These are phyloP conservation scores for Chironomus tentans DNA, from an alignment of 2,888 invertebrate species.

Conservation along the genomic window DNA sequence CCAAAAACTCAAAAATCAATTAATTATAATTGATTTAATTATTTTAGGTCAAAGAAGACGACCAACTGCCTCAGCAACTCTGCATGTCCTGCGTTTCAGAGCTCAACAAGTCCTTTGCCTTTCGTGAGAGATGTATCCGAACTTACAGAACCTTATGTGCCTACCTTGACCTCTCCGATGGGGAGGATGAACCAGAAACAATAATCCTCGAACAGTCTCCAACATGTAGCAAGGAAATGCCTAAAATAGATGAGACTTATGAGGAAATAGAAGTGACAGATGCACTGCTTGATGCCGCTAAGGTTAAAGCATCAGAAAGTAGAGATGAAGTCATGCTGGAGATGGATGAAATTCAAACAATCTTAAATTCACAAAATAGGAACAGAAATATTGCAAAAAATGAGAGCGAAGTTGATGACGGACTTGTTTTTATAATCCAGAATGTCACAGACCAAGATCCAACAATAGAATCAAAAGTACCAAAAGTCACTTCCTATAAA, in stretches of 20 bases:
- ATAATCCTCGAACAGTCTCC: neutral
- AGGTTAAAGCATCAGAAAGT: neutral
- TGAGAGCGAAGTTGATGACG: neutral
- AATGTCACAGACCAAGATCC: neutral
- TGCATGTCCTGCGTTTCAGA: slow-evolving; percentile 9
- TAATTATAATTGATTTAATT: neutral
- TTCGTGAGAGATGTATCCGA: neutral
- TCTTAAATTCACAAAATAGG: neutral
- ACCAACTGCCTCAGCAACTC: slow-evolving; percentile 1
- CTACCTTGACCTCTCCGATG: neutral
- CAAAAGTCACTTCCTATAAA: slow-evolving; percentile 34
- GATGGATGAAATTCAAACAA: neutral
- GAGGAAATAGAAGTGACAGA: slow-evolving; percentile 7
- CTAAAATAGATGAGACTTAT: neutral
- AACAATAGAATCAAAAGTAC: neutral
- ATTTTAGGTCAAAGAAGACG: slow-evolving; percentile 6
- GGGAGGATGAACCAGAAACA: neutral
- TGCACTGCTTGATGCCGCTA: neutral
- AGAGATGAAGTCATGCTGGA: neutral
- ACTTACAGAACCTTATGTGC: neutral
- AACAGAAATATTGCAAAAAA: neutral
- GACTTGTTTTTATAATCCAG: neutral
- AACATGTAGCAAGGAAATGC: neutral
- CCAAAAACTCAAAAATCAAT: too few species aligned
- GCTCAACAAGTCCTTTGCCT: slow-evolving; percentile 10